phyloP scores from a whole-genome alignment of 2,888 invertebrate species.

The Anarsia innoxiella region DNA sequence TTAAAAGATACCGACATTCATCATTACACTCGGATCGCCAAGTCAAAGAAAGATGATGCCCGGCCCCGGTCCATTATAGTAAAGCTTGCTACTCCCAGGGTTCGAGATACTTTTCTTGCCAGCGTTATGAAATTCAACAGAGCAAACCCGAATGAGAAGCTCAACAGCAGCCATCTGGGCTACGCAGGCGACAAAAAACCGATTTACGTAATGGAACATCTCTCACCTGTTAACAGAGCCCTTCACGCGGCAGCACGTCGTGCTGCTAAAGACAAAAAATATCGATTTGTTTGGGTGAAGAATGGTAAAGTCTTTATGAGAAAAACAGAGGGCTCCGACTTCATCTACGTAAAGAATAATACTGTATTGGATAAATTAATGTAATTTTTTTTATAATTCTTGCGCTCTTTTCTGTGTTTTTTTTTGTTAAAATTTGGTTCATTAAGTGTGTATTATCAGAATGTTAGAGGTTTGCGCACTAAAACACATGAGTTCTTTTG shows the following conservation, averaged over 20 bases:
- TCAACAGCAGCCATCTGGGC: no score
- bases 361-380: no score
- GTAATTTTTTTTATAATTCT: no score
- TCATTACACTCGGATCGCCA: background rate
- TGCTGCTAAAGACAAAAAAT: slow-evolving; percentile 5
- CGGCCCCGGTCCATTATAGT: background rate
- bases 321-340: no score
- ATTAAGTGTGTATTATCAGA: slow-evolving; percentile 11
- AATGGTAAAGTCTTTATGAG: slow-evolving; percentile 15
- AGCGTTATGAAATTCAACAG: background rate
- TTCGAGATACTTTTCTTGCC: background rate
- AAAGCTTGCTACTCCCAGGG: background rate
- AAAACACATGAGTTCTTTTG: slow-evolving; percentile 9
- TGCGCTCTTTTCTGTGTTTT: no score
- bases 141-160: no score
- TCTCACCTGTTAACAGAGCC: background rate
- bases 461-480: slow-evolving; percentile 7
- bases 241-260: slow-evolving; percentile 1
- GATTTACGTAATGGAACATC: background rate
- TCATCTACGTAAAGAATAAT: no score
- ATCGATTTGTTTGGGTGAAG: slow-evolving; percentile 14
- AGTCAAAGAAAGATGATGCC: background rate
- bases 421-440: background rate
- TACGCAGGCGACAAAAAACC: no score
- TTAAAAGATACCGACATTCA: background rate